phyloP scores from a whole-genome alignment of 2,888 invertebrate species.

The Caenorhabditis zanzibari region DNA sequence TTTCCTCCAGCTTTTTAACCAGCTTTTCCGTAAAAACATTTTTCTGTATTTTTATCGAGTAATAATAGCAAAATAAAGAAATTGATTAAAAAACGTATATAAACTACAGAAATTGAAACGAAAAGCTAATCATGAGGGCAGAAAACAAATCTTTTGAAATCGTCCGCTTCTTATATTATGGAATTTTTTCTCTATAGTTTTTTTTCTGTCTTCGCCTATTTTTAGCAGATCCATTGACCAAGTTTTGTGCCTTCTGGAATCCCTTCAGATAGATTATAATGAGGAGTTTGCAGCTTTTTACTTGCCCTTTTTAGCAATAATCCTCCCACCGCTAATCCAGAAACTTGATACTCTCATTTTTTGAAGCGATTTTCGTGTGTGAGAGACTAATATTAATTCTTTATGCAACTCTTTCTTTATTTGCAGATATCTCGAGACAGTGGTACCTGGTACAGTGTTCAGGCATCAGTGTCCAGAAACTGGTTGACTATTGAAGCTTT shows the following conservation, averaged over 20 bases:
- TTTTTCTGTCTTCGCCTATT: background rate
- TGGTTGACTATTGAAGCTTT: background rate
- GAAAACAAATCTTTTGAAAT: background rate
- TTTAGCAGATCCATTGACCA: background rate
- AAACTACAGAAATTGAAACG: too few species aligned
- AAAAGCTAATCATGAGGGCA: too few species aligned
- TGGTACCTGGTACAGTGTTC: slow-evolving; percentile 4
- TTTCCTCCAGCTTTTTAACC: too few species aligned
- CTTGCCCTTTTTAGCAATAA: background rate
- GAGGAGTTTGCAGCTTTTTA: too few species aligned
- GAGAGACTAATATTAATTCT: slow-evolving; percentile 17
- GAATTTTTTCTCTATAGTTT: background rate
- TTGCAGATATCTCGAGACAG: slow-evolving; percentile 14
- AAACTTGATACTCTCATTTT: slow-evolving; percentile 3
- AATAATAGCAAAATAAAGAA: too few species aligned
- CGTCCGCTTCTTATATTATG: background rate
- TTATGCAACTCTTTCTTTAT: slow-evolving; percentile 34
- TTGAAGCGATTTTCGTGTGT: background rate
- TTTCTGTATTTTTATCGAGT: too few species aligned
- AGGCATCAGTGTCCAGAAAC: slow-evolving; percentile 5
- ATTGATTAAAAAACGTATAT: too few species aligned
- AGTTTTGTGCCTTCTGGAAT: background rate
- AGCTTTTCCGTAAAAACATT: too few species aligned
- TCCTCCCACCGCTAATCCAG: background rate
- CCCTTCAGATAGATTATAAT: too few species aligned